These are phyloP conservation scores for Himalopsyche kuldschensis DNA, from an alignment of 2,888 invertebrate genomes.

Conservation along the genomic window DNA sequence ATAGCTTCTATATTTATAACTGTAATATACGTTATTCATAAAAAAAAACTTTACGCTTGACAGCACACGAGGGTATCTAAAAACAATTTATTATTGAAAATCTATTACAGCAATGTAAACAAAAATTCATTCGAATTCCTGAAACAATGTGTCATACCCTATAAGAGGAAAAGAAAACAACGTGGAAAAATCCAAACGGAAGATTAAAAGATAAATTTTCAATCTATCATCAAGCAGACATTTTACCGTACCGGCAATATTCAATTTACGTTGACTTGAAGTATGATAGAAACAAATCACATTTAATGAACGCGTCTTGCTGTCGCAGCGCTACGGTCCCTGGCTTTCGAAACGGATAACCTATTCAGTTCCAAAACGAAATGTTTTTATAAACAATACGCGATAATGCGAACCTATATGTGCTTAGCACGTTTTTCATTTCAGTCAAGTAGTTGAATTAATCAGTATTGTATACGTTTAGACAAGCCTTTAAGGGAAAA, in stretches of 20 bases:
- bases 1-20: too few relatives aligned
- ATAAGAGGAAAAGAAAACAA: not conserved
- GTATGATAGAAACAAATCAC: not conserved
- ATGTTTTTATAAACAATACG: not conserved
- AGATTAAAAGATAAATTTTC: not conserved
- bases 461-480: not conserved
- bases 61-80: too few relatives aligned
- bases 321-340: not conserved
- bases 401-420: not conserved
- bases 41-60: too few relatives aligned
- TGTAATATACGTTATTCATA: too few relatives aligned
- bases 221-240: not conserved
- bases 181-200: not conserved
- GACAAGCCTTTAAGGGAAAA: not conserved
- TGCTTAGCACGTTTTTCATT: not conserved
- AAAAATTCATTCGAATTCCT: too few relatives aligned
- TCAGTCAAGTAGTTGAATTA: not conserved
- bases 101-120: too few relatives aligned
- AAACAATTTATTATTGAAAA: too few relatives aligned
- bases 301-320: not conserved
- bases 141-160: too few relatives aligned
- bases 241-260: not conserved
- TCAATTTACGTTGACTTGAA: not conserved
- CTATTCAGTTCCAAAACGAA: not conserved
- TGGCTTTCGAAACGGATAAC: not conserved